Conservation (phyloP, 2,797 vertebrate genomes). For the Peromyscus eremicus region DNA sequence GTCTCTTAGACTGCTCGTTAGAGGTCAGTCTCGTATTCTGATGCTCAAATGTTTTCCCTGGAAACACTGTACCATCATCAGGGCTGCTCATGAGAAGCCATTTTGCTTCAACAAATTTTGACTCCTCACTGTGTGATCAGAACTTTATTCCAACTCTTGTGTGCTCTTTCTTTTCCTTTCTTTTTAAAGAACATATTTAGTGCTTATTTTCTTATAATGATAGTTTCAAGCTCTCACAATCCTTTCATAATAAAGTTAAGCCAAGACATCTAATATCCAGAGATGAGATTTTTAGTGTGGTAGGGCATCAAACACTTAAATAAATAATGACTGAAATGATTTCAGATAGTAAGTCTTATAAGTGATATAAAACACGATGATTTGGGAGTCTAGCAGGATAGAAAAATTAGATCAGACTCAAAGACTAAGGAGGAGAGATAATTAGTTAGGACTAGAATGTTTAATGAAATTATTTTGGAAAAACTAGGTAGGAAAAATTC, state of each 20-base stretch:
- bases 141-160: neutral
- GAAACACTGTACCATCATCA: neutral
- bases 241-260: neutral
- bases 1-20: neutral
- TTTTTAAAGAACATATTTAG: neutral
- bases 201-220: neutral
- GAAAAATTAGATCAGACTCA: neutral
- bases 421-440: neutral
- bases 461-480: constrained; percentile 7
- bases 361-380: neutral
- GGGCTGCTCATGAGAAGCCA: neutral
- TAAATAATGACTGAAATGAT: neutral
- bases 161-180: neutral
- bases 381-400: neutral
- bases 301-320: neutral
- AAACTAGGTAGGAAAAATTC: neutral
- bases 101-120: neutral
- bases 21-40: neutral
- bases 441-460: neutral
- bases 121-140: neutral
- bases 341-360: neutral
- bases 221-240: neutral
- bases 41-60: neutral
- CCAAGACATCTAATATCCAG: neutral
- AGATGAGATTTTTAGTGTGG: neutral